Evolutionary conservation across 1,140 invertebrate genomes (phyloP), one percentile per base, ranked within the genome.

Genomic region (Trinorchestia longiramus): DNA sequence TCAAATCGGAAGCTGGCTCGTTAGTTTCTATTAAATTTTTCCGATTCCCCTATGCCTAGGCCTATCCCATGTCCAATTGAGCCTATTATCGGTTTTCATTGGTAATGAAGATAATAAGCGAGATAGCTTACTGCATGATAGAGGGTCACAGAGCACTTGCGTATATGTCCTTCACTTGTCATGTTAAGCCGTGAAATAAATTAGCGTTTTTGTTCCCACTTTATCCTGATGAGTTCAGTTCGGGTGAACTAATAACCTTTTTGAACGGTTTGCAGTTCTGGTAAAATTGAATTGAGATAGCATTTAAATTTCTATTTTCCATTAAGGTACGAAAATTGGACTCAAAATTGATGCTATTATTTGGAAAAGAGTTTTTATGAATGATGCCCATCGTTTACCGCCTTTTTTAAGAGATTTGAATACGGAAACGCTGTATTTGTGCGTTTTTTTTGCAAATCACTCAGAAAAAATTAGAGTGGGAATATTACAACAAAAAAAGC

Each of bases 51-150:
- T 45, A 11, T 47, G 92, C 92, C 92, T 94, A 94, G 92, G 92
- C 92, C 92, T 94, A 94, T 94, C 92, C 40, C 44, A 94, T 94
- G 92, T 94, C 92, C 92, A 94, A 94, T 94, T 94, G 92, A 94
- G 92, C 92, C 92, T 94, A 94, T 94, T 94, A 94, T 45, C 47
- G 92, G 92, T 94, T 94, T 94, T 94, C 92, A 94, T 94, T 94
- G 11, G 43, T 91, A 42, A 23, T 44, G 43, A 28, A 91, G 41
- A 15, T 94, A 94, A 94, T 94, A 44, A 47, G 92, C 92, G 92
- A 94, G 41, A 94, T 8, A 44, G 43, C 15, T 47, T 40, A 44
- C 6, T 36, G 43, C 43, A 43, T 45, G 43, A 94, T 15, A 44
- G 43, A 45, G 43, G 43, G 92, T 28, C 44, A 19, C 40, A 3